Evolutionary conservation across 2,113 vertebrate genomes (phyloP).

Genomic region (Galemys pyrenaicus): DNA sequence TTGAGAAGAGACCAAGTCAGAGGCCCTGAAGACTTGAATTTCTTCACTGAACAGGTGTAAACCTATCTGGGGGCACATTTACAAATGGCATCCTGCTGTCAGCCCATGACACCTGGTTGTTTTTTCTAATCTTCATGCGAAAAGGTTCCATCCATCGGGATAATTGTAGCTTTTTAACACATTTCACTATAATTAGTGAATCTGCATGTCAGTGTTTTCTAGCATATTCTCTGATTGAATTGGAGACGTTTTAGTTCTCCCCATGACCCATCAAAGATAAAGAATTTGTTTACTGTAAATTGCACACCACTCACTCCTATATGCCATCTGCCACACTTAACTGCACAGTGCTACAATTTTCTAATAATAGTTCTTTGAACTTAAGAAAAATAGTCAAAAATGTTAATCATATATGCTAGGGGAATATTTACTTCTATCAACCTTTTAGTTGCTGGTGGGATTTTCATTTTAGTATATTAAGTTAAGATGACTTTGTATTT

Average conservation of each 20-base stretch:
- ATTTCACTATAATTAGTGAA: conserved; percentile 73
- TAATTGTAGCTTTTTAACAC: conserved; percentile 78
- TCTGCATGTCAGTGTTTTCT: conserved; percentile 80
- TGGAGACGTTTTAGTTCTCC: conserved; percentile 87
- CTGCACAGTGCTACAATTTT: conserved; percentile 78
- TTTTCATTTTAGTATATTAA: conserved; percentile 62
- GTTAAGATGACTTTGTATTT: conserved; percentile 45
- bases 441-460: conserved; percentile 28
- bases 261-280: conserved; percentile 95
- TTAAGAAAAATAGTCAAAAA: conserved; percentile 79
- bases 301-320: conserved; percentile 88
- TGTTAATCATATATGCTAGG: conserved; percentile 53
- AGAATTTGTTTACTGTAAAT: conserved; percentile 97
- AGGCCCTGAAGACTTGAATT: conserved; percentile 54
- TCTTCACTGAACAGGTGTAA: conserved; percentile 72
- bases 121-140: conserved; percentile 69
- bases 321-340: conserved; percentile 91
- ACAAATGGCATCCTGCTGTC: conserved; percentile 60
- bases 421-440: conserved; percentile 58
- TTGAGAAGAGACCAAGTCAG: conserved; percentile 39
- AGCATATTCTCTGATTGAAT: conserved; percentile 84
- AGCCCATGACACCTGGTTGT: conserved; percentile 47
- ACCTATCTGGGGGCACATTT: conserved; percentile 61
- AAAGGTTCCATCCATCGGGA: conserved; percentile 69
- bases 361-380: conserved; percentile 87